A percentile compares a stretch with the other conserved stretches of the same genome.
Conservation (phyloP, 2,113 vertebrate genomes). For the Pangasianodon hypophthalmus region DNA sequence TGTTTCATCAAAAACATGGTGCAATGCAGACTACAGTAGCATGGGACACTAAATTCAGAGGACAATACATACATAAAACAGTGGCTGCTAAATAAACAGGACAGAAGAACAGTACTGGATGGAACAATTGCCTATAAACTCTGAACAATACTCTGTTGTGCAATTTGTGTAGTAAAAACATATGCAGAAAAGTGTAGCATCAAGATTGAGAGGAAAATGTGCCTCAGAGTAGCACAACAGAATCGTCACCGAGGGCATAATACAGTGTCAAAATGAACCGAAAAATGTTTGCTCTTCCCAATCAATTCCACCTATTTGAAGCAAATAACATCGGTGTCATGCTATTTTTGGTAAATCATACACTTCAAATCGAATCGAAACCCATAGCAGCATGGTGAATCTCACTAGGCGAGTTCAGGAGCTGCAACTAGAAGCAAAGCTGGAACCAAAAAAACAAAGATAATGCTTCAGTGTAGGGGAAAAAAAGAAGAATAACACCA, state of each 20-base stretch:
- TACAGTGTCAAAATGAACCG: background rate
- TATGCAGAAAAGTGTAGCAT: background rate
- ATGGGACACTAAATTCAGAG: background rate
- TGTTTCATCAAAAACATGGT: background rate
- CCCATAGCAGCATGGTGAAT: background rate
- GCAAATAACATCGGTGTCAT: background rate
- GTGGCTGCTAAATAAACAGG: background rate
- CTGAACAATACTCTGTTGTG: background rate
- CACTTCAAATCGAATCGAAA: background rate
- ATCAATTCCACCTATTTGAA: background rate
- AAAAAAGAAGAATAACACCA: background rate
- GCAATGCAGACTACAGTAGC: background rate
- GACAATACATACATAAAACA: background rate
- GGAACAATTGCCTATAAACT: background rate
- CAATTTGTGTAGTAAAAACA: background rate
- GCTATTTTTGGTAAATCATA: background rate
- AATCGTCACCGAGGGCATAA: background rate
- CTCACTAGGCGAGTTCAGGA: too few species aligned
- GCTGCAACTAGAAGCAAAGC: background rate
- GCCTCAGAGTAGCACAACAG: background rate
- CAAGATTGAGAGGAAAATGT: background rate
- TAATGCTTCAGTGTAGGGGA: background rate
- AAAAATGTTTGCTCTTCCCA: background rate
- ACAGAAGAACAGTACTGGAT: background rate
- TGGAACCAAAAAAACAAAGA: background rate